phyloP scores from a whole-genome alignment of 2,888 invertebrate species.

The Luffia ferchaultella region DNA sequence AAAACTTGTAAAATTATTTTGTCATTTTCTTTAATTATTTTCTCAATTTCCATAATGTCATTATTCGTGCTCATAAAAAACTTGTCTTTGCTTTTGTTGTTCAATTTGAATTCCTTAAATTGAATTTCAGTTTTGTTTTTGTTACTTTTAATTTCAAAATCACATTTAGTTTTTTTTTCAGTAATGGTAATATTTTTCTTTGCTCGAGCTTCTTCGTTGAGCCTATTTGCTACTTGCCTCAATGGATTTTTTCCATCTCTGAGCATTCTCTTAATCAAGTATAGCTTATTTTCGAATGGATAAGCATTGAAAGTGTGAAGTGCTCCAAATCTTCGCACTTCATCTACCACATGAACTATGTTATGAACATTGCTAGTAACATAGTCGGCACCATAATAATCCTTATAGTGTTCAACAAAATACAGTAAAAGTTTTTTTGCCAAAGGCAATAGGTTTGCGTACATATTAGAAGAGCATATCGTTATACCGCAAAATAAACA shows the following conservation, averaged over 20 bases:
- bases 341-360: slow-evolving; percentile 10
- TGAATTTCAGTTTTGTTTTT: slow-evolving; percentile 2
- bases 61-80: slow-evolving; percentile 9
- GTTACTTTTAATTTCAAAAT: background rate
- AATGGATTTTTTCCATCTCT: slow-evolving; percentile 8
- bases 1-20: no score
- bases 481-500: slow-evolving; percentile 16
- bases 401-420: slow-evolving; percentile 5
- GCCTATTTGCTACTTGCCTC: slow-evolving; percentile 7
- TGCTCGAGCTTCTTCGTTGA: background rate
- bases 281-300: slow-evolving; percentile 8
- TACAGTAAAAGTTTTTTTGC: slow-evolving; percentile 12
- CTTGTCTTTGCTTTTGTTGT: background rate
- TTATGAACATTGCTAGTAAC: slow-evolving; percentile 15
- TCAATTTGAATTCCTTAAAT: slow-evolving; percentile 1
- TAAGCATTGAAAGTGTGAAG: slow-evolving; percentile 7
- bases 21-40: background rate
- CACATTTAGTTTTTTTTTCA: background rate
- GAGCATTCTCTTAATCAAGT: slow-evolving; percentile 7
- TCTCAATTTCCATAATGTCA: no score
- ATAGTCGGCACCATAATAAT: slow-evolving; percentile 10
- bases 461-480: slow-evolving; percentile 15
- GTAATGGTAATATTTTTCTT: background rate
- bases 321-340: slow-evolving; percentile 8
- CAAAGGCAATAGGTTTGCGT: slow-evolving; percentile 10